Base-by-base conservation (phyloP, 2,113 vertebrate genomes). In the Caranx melampygus region DNA sequence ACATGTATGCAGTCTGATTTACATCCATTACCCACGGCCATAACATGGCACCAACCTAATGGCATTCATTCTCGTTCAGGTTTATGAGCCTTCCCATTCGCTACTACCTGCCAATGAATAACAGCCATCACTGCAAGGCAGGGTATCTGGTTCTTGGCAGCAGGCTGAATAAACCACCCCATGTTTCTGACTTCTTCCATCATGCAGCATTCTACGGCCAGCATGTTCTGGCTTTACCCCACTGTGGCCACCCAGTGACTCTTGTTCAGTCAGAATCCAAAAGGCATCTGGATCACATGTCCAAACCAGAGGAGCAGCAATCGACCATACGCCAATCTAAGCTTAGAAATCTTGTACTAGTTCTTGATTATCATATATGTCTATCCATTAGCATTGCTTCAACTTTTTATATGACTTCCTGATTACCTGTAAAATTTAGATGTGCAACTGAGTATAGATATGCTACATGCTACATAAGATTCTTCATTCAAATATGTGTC, bases 271-370 rank as follows among this genome's bases (percentile, higher is more conserved):
- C 49, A 51, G 9, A 44, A 3, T 33, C 15, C 3, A 20, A 21
- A 3, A 52, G 15, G 16, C 12, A 47, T 33, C 26, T 20, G 31
- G 4, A 31, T 65, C 13, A 8, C 20, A 26, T 18, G 40, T 7
- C 47, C 14, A n/a, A 45, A 35, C 20, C 26, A 31, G 72, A 52
- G 60, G 20, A 74, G 64, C 66, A 52, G 12, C 35, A 81, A 61
- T 78, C 75, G 67, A 71, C 60, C 33, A 70, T 15, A 18, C 21
- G 73, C 18, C 57, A n/a, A 59, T 44, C 67, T 20, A 70, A 64
- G 31, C 8, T 42, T 42, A 63, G 3, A 68, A 20, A 35, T 47
- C 8, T 13, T 8, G 12, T 5, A 44, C 7, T 42, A 51, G 26
- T 45, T 21, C 3, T 49, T 47, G 12, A 35, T 35, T n/a, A n/a